Evolutionary conservation across 2,888 invertebrate species (phyloP).

Genomic region (Drosophila paramelanica): DNA sequence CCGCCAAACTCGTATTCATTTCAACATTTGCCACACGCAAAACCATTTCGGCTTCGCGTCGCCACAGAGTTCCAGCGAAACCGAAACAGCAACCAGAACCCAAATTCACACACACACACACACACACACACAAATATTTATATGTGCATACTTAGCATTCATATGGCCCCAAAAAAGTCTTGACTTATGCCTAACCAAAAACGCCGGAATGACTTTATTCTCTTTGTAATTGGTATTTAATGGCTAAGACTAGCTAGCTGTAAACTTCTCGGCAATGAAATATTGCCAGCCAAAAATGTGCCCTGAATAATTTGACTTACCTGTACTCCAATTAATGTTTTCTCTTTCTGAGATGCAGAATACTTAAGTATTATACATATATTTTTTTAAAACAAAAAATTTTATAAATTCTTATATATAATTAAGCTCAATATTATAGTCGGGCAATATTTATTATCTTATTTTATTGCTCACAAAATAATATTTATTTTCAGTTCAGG

Average conservation of each 20-base stretch:
- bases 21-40: slow-evolving; percentile 41
- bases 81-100: not conserved
- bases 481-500: too few relatives aligned
- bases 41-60: slow-evolving; percentile 33
- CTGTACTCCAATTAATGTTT: not conserved
- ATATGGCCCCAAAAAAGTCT: not conserved
- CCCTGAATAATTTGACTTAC: not conserved
- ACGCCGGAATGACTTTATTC: not conserved
- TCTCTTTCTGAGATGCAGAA: not conserved
- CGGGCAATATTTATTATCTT: too few relatives aligned
- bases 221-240: slow-evolving; percentile 15
- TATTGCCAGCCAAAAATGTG: not conserved
- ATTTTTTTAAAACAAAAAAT: too few relatives aligned
- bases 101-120: not conserved
- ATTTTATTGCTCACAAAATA: too few relatives aligned
- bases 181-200: slow-evolving; percentile 3
- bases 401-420: too few relatives aligned
- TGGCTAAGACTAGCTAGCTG: not conserved
- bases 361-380: not conserved
- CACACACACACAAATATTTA: not conserved
- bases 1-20: slow-evolving; percentile 37
- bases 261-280: too few relatives aligned
- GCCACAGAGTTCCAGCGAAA: slow-evolving; percentile 20
- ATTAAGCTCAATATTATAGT: too few relatives aligned
- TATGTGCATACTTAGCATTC: not conserved